Percentiles rank a stretch among this genome's conserved stretches.
Evolutionary conservation across 2,113 vertebrate species (phyloP).

Genomic region (Lepus timidus): DNA sequence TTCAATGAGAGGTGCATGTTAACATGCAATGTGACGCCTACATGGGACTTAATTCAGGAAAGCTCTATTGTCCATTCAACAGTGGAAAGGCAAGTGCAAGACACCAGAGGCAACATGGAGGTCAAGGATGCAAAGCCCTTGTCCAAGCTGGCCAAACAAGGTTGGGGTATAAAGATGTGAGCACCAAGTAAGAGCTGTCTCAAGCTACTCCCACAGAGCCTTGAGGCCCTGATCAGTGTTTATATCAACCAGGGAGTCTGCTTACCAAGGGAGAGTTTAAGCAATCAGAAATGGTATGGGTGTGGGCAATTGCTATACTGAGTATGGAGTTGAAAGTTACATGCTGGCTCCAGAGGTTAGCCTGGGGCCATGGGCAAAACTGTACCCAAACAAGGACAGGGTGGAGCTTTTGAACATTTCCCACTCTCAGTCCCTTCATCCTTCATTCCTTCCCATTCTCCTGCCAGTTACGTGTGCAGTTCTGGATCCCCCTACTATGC

Average conservation of each 20-base stretch:
- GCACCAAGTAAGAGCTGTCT: not conserved
- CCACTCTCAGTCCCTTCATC: not conserved
- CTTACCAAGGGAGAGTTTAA: not conserved
- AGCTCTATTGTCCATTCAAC: not conserved
- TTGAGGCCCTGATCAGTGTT: not conserved
- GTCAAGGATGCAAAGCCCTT: not conserved
- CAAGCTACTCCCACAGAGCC: not conserved
- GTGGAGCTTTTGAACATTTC: not conserved
- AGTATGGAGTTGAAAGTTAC: accelerated
- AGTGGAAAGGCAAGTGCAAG: not conserved
- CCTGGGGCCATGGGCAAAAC: not conserved
- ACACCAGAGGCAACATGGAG: not conserved
- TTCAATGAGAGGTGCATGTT: not conserved
- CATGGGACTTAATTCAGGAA: not conserved
- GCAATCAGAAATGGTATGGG: not conserved
- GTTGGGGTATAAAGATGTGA: not conserved
- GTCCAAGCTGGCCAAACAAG: not conserved
- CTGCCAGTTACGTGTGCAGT: not conserved
- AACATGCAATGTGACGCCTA: not conserved
- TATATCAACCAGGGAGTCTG: not conserved
- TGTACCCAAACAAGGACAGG: not conserved
- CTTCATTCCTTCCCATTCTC: not conserved
- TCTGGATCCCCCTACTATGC: not conserved
- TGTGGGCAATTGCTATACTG: not conserved
- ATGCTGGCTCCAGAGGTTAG: not conserved